These are phyloP conservation scores for Uropsilus gracilis DNA, from an alignment of 2,113 vertebrate species.

Conservation along the genomic window DNA sequence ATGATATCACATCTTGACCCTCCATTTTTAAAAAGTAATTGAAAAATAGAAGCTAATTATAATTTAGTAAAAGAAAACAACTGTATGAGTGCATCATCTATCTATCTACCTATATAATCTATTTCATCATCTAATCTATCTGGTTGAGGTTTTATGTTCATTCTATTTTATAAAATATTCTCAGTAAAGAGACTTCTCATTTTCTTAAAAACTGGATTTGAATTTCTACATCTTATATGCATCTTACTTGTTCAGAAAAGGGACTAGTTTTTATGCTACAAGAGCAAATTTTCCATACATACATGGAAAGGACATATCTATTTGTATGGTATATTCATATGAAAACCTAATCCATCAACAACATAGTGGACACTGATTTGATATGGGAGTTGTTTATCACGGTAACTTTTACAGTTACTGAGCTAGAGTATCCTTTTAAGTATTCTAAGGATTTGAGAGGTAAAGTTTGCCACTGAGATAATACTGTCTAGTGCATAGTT, in stretches of 20 bases:
- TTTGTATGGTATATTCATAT: slow-evolving; percentile 68
- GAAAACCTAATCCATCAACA: slow-evolving; percentile 78
- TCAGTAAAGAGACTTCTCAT: slow-evolving; percentile 41
- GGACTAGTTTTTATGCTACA: slow-evolving; percentile 55
- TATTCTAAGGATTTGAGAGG: not conserved
- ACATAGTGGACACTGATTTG: slow-evolving; percentile 72
- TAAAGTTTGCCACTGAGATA: not conserved
- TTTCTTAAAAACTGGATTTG: slow-evolving; percentile 71
- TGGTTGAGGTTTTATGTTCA: not conserved
- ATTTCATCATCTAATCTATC: no score
- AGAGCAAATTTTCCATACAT: slow-evolving; percentile 77
- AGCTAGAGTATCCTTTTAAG: not conserved
- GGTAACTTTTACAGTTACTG: slow-evolving; percentile 69
- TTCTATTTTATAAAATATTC: not conserved
- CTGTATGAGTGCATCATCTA: not conserved
- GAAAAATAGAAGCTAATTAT: not conserved
- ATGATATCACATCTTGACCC: not conserved
- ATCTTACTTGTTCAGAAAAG: slow-evolving; percentile 58
- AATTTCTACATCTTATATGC: not conserved
- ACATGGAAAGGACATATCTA: slow-evolving; percentile 52
- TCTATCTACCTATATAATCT: no score
- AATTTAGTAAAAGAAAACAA: not conserved
- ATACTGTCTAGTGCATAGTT: not conserved
- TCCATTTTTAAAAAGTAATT: not conserved
- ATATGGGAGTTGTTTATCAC: slow-evolving; percentile 75